Base-by-base conservation (phyloP, 2,113 vertebrate genomes). In the human (Homo sapiens) region DNA sequence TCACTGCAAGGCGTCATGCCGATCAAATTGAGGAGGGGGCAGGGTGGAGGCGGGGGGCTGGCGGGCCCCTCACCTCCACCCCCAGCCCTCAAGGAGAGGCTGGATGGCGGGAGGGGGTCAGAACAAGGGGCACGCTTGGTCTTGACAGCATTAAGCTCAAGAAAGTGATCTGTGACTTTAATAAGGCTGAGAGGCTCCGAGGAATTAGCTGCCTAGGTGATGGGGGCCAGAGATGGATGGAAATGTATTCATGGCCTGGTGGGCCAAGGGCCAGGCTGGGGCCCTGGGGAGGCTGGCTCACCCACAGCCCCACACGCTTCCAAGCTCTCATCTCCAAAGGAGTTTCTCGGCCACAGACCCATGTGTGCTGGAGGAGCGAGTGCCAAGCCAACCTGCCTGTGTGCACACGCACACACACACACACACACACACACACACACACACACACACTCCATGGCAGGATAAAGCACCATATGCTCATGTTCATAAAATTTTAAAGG, bases 141-240 rank as follows among this genome's bases (percentile, higher is more conserved):
- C 99, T 99, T 99, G 99, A 99, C 98, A 99, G 98, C 98, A 98
- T 98, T 99, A 99, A 99, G 98, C 99, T 98, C 97, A 97, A 98
- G 99, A 99, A 99, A 99, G 99, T 99, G 99, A 99, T 99, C 99
- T 99, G 99, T 99, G 99, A 99, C 99, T 99, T 99, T 99, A 99
- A 99, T 99, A 99, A 99, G 99, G 99, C 98, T 94, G 99, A 99
- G 98, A 98, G 99, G 99, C 99, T 99, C 99, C 89, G 98, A 99
- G 99, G 99, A 99, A 99, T 99, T 99, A 99, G 99, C 99, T 99
- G 99, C 99, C 99, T 99, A 99, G 99, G 99, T 99, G 99, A 99
- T 98, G 98, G 98, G 98, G 98, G 98, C 98, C 97, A 96, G 98
- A 99, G 98, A 98, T 98, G 98, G 99, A 99, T 99, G 98, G 98